A percentile compares a stretch with the other conserved stretches of the same genome.
Conservation (phyloP, 1,140 invertebrate genomes). For the Scaptomyza montana region DNA sequence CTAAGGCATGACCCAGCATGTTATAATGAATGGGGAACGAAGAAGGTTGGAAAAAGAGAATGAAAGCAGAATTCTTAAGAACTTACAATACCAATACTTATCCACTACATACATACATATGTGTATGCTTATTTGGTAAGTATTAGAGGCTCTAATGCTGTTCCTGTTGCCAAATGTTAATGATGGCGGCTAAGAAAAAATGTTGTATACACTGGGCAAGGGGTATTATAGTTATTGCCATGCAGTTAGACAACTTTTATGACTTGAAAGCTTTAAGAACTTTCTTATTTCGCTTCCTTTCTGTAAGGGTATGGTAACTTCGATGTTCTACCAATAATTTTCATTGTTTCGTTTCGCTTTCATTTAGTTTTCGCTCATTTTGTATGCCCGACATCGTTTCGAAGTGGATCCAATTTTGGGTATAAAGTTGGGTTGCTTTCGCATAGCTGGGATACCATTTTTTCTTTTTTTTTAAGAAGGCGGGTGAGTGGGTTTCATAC, state of each 20-base stretch:
- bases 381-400: conserved; percentile 11
- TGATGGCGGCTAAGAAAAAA: conserved; percentile 8
- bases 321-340: too few species aligned
- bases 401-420: neutral
- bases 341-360: neutral
- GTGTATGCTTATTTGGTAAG: too few species aligned
- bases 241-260: neutral
- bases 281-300: neutral
- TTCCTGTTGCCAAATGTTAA: conserved; percentile 31
- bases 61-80: neutral
- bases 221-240: too few species aligned
- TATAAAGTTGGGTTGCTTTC: neutral
- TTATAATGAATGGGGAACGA: neutral
- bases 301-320: too few species aligned
- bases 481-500: neutral
- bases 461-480: too few species aligned
- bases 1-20: neutral
- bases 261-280: neutral
- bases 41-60: too few species aligned
- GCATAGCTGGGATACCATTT: conserved; percentile 21
- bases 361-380: conserved; percentile 24
- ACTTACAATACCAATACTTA: neutral
- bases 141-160: neutral
- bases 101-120: neutral
- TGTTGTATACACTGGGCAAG: neutral